Conservation (phyloP, 2,888 invertebrate genomes). For the Eupithecia insigniata region DNA sequence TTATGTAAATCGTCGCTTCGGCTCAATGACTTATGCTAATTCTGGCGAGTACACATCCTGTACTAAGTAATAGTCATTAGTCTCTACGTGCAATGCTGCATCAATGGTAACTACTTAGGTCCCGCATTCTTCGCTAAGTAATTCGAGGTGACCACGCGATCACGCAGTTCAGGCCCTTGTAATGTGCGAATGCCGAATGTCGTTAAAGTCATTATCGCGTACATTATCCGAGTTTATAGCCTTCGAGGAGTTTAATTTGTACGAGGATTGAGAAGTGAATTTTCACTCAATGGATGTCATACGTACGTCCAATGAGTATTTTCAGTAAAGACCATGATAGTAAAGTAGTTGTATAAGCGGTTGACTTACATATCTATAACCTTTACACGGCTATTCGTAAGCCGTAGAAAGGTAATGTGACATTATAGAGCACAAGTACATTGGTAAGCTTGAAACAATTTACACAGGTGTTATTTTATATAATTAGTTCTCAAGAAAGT, state of each 20-base stretch:
- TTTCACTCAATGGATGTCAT: no score
- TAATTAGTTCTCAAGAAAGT: not conserved
- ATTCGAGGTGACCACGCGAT: conserved; percentile 33
- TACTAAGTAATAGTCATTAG: conserved; percentile 37
- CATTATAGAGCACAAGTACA: no score
- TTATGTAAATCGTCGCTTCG: conserved; percentile 7
- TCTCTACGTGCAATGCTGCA: conserved; percentile 38
- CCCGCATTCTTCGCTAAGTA: conserved; percentile 28
- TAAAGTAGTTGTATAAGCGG: not conserved
- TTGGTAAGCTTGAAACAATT: not conserved
- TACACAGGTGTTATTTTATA: not conserved
- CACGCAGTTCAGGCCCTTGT: conserved; percentile 23
- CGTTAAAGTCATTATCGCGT: conserved; percentile 12
- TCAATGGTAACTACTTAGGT: conserved; percentile 27
- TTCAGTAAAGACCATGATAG: not conserved
- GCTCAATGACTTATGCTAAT: conserved; percentile 37
- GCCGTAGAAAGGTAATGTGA: not conserved
- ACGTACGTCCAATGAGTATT: not conserved
- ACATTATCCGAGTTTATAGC: conserved; percentile 1
- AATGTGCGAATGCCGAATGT: conserved; percentile 1
- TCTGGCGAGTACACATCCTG: conserved; percentile 36
- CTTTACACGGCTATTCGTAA: no score
- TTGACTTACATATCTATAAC: not conserved
- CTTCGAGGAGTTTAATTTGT: not conserved
- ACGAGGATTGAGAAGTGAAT: not conserved